Evolutionary conservation across 2,797 vertebrate species (phyloP).

Genomic region (Antrozous pallidus): DNA sequence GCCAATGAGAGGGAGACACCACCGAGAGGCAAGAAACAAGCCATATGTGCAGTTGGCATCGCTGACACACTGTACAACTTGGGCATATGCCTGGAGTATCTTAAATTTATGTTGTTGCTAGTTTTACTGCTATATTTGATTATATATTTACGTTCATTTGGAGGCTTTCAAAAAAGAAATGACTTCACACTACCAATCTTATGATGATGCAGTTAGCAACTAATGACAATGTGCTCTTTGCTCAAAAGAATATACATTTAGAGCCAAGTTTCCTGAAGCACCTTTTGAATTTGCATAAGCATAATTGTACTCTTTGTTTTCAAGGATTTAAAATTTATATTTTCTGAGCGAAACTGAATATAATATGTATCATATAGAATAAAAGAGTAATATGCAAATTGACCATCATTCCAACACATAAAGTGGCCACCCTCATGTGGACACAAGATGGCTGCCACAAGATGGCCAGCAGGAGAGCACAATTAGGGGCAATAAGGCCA

Average conservation of each 20-base stretch:
- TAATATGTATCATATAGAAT: not conserved
- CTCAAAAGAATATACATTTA: slow-evolving; percentile 1
- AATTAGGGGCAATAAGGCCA: no score
- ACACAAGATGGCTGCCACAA: no score
- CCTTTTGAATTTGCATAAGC: slow-evolving; percentile 37
- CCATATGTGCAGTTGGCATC: not conserved
- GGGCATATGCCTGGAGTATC: not conserved
- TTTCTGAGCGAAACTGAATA: slow-evolving; percentile 26
- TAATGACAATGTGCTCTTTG: slow-evolving; percentile 46
- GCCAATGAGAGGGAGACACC: slow-evolving; percentile 17
- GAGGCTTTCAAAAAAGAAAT: slow-evolving; percentile 60
- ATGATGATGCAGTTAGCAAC: slow-evolving; percentile 47
- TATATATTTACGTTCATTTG: slow-evolving; percentile 48
- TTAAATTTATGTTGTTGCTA: slow-evolving; percentile 1
- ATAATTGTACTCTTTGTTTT: slow-evolving; percentile 2
- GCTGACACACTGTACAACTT: no score
- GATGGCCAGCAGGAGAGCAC: no score
- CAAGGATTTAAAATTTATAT: slow-evolving; percentile 23
- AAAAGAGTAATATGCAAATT: no score
- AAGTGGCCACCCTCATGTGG: no score
- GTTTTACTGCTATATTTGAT: slow-evolving; percentile 49
- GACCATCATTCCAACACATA: no score
- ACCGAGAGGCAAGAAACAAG: not conserved
- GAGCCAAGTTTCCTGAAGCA: not conserved
- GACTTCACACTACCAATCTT: slow-evolving; percentile 57